Base-by-base conservation (phyloP, 2,797 vertebrate species). In the Eurystomus glaucurus region DNA sequence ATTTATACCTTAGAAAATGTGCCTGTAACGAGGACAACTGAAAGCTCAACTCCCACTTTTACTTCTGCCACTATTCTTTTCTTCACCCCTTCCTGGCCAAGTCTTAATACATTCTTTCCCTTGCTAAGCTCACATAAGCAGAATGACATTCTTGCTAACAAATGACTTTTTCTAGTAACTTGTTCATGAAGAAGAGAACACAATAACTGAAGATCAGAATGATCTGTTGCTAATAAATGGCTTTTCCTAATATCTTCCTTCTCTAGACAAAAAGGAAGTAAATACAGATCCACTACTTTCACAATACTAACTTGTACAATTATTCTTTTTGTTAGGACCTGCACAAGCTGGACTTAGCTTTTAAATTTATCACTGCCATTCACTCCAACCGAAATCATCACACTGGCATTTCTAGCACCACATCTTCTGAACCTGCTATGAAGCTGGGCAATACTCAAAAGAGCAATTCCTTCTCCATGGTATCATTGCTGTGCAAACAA, bases 1-100 rank as follows among this genome's bases (percentile, higher is more conserved):
- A 78, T 84, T 90, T 88, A 62, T 82, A 39, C 76, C 54, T 74
- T 66, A 80, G 54, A 86, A 88, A 95, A 93, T 52, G 21, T 58
- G 71, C 25, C 51, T 33, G 20, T 78, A 88, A 82, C 16, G 65
- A 75, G 43, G 10, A 51, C 58, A 84, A 81, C 17, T 62, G 83
- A 88, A 77, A 83, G 26, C 18, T 88, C 57, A 78, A 9, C 11
- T 88, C 69, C 50, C 33, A 46, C 26, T 86, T 72, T 71, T 76
- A 74, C 41, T 25, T 82, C 50, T 86, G 72, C 54, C n/a, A 43
- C 55, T 35, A 28, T 60, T 92, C 55, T 75, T 76, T 68, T 41
- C 46, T 84, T 90, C 29, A 21, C 3, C 10, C 21, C 16, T 43
- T 94, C 43, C 65, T 46, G 45, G 7, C 8, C 35, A 61, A 62